phyloP scores from a whole-genome alignment of 1,140 invertebrate species.

The Cotesia typhae region DNA sequence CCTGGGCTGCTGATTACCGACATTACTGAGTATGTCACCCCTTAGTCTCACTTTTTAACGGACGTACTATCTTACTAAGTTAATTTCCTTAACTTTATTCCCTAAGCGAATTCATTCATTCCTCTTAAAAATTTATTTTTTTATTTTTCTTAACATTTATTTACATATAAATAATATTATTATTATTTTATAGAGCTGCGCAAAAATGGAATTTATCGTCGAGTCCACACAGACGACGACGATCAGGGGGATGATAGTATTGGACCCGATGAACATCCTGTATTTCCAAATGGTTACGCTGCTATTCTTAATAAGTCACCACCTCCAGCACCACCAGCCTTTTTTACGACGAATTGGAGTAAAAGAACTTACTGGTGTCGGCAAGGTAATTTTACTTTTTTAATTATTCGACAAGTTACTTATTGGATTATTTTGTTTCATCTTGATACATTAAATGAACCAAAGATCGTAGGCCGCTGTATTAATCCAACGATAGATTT shows the following conservation, averaged over 20 bases:
- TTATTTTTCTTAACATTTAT: background rate
- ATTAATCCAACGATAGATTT: conserved; percentile 34
- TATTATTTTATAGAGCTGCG: conserved; percentile 65
- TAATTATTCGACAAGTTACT: conserved; percentile 15
- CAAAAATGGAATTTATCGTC: conserved; percentile 71
- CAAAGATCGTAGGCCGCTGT: background rate
- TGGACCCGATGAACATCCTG: conserved; percentile 56
- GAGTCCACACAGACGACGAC: conserved; percentile 68
- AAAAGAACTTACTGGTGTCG: conserved; percentile 83
- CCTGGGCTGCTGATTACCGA: conserved; percentile 63
- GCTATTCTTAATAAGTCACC: conserved; percentile 68
- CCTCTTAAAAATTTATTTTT: background rate
- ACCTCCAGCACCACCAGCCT: conserved; percentile 82
- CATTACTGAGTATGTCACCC: conserved; percentile 58
- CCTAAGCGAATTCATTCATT: background rate
- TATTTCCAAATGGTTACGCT: conserved; percentile 62
- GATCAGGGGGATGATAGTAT: conserved; percentile 67
- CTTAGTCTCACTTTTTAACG: conserved; percentile 53
- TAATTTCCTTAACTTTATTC: conserved; percentile 1
- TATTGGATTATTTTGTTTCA: conserved; percentile 14
- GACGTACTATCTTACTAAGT: conserved; percentile 14
- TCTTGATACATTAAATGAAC: conserved; percentile 41
- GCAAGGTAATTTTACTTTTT: conserved; percentile 73
- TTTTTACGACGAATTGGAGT: conserved; percentile 79
- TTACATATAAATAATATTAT: background rate